These are phyloP conservation scores for Eupithecia exiguata DNA, from an alignment of 2,888 invertebrate genomes.

Conservation along the genomic window DNA sequence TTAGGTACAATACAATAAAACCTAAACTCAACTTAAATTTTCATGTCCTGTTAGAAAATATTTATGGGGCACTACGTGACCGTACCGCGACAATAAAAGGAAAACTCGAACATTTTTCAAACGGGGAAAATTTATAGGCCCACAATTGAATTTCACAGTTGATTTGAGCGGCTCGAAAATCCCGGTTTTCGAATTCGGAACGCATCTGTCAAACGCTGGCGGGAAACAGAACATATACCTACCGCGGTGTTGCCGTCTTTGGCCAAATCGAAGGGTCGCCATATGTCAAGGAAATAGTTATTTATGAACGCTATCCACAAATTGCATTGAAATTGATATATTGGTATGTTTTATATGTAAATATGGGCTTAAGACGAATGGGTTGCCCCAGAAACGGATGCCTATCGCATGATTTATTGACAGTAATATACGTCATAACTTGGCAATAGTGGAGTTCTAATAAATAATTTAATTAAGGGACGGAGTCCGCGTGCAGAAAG, in stretches of 20 bases:
- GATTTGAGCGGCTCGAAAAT: conserved; percentile 78
- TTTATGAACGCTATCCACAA: conserved; percentile 81
- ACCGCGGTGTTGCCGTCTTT: conserved; percentile 64
- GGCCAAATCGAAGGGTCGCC: conserved; percentile 67
- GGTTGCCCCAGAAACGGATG: conserved; percentile 73
- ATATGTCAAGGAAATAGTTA: conserved; percentile 82
- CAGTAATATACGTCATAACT: conserved; percentile 26
- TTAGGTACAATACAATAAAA: not conserved
- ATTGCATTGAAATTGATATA: conserved; percentile 84
- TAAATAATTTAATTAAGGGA: not conserved
- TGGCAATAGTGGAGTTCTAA: conserved; percentile 9
- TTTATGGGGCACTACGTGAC: conserved; percentile 42
- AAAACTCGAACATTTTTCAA: conserved; percentile 69
- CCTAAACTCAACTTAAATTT: conserved; percentile 23
- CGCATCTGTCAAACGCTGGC: conserved; percentile 79
- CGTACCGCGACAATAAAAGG: conserved; percentile 52
- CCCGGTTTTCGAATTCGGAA: conserved; percentile 73
- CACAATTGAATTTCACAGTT: conserved; percentile 83
- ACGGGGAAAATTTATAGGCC: conserved; percentile 70
- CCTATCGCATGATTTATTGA: conserved; percentile 69
- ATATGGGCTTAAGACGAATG: conserved; percentile 76
- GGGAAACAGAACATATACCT: conserved; percentile 67
- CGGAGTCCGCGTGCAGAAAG: not conserved
- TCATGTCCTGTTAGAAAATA: conserved; percentile 41
- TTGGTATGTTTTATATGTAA: conserved; percentile 83